Percentiles rank a stretch among this genome's conserved stretches.
These are phyloP conservation scores for Mugil cephalus DNA, from an alignment of 2,113 vertebrate species.

Conservation along the genomic window DNA sequence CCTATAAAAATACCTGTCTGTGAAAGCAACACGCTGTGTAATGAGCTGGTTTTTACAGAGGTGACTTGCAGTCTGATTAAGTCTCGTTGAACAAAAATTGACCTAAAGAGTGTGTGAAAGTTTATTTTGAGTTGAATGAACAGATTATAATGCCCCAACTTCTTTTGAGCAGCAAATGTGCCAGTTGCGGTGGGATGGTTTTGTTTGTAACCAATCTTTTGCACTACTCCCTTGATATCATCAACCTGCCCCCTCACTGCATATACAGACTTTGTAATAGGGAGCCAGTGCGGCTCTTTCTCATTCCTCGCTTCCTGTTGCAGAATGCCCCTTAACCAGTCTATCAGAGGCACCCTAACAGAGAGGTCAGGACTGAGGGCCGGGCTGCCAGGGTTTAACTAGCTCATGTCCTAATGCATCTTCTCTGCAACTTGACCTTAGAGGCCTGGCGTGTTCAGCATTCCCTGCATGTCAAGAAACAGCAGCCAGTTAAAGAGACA, in stretches of 20 bases:
- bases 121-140: conserved; percentile 28
- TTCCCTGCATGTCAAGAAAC: conserved; percentile 52
- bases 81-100: conserved; percentile 11
- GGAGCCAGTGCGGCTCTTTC: neutral
- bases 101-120: conserved; percentile 26
- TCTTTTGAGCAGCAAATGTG: no score
- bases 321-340: conserved; percentile 15
- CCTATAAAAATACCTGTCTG: conserved; percentile 70
- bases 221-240: no score
- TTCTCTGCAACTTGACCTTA: conserved; percentile 43
- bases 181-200: no score
- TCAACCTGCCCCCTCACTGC: no score
- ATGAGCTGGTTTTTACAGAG: conserved; percentile 63
- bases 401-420: conserved; percentile 56
- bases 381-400: conserved; percentile 69
- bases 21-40: conserved; percentile 36
- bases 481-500: conserved; percentile 43
- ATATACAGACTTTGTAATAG: no score
- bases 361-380: conserved; percentile 55
- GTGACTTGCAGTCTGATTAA: conserved; percentile 32
- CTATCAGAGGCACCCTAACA: conserved; percentile 42
- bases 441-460: conserved; percentile 55
- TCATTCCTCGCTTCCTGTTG: conserved; percentile 10
- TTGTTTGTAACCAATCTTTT: no score
- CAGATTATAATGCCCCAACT: conserved; percentile 14